Percentiles rank a stretch among this genome's conserved stretches.
phyloP scores from a whole-genome alignment of 2,888 invertebrate genomes.

The Subacronicta megacephala region DNA sequence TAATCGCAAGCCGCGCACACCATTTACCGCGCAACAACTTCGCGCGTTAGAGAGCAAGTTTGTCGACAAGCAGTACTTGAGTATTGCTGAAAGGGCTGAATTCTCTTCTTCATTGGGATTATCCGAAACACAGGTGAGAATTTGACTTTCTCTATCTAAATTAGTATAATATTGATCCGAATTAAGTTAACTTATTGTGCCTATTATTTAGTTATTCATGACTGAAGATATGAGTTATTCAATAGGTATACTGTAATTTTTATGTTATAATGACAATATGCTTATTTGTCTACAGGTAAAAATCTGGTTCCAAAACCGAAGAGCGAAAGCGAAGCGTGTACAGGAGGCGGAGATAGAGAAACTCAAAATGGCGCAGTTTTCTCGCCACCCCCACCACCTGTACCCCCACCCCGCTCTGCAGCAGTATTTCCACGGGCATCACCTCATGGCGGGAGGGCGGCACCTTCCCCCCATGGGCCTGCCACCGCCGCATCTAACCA shows the following conservation, averaged over 20 bases:
- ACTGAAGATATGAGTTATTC: no score
- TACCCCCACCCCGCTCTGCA: conserved; percentile 90
- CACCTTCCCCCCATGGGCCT: conserved; percentile 85
- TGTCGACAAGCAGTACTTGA: conserved; percentile 98
- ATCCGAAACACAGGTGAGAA: conserved; percentile 83
- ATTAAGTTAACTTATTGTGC: background rate
- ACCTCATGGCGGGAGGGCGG: conserved; percentile 88
- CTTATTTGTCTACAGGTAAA: conserved; percentile 92
- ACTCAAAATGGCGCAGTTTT: conserved; percentile 94
- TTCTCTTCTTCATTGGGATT: conserved; percentile 98
- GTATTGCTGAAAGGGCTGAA: conserved; percentile 99
- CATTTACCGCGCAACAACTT: conserved; percentile 99
- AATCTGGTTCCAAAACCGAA: conserved; percentile 98
- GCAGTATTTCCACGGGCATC: conserved; percentile 91
- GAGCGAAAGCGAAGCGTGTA: conserved; percentile 98
- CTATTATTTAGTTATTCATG: no score
- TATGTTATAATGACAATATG: conserved; percentile 3
- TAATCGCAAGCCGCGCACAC: conserved; percentile 99
- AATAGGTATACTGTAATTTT: no score
- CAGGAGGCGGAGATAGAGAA: conserved; percentile 99
- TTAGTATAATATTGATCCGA: background rate
- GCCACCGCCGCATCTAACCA: conserved; percentile 79
- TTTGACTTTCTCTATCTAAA: background rate
- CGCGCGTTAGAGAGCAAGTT: conserved; percentile 98
- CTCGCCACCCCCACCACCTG: conserved; percentile 90